These are phyloP conservation scores for Amphiura filiformis DNA, from an alignment of 35 echinoderm and acorn worm genomes.

Conservation along the genomic window DNA sequence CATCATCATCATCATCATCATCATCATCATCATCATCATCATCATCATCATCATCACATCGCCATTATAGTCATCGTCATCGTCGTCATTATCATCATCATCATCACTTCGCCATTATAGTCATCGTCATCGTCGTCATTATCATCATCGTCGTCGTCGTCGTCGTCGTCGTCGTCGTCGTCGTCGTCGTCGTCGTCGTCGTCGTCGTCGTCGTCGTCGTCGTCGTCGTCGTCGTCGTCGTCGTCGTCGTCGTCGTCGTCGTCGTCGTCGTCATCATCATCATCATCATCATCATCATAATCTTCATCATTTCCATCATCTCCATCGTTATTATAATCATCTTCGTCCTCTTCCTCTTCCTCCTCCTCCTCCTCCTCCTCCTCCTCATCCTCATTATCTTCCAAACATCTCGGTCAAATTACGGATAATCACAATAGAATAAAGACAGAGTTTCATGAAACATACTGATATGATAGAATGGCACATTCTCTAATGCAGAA, in stretches of 20 bases:
- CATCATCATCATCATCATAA: too few relatives aligned
- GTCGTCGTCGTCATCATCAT: background rate
- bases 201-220: background rate
- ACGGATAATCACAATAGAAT: too few relatives aligned
- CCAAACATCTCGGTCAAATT: too few relatives aligned
- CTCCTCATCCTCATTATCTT: too few relatives aligned
- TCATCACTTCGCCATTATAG: background rate
- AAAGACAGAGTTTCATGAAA: too few relatives aligned
- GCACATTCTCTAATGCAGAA: constrained; percentile 58
- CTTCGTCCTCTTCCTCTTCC: too few relatives aligned
- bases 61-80: too few relatives aligned
- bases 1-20: background rate
- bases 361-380: too few relatives aligned
- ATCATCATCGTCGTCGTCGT: background rate
- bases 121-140: too few relatives aligned
- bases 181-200: background rate
- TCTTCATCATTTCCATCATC: too few relatives aligned
- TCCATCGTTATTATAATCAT: too few relatives aligned
- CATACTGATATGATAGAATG: constrained; percentile 57
- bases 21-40: background rate
- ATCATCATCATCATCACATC: background rate
- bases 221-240: background rate
- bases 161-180: background rate
- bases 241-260: background rate
- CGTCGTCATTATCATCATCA: too few relatives aligned